Conservation (phyloP, 2,797 vertebrate species). For the Denticeps clupeoides region DNA sequence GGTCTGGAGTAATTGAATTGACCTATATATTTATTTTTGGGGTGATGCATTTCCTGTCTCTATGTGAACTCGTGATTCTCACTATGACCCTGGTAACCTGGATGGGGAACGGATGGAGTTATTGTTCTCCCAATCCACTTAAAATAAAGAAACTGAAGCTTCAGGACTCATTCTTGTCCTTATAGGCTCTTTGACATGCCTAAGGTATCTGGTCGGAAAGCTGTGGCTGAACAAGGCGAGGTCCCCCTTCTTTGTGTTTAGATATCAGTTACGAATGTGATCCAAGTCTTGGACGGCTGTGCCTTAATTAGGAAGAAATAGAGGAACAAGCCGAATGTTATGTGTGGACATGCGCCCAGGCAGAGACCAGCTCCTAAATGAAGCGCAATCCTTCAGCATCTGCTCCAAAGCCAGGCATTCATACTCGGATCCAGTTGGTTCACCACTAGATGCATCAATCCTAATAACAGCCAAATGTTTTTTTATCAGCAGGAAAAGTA, state of each 20-base stretch:
- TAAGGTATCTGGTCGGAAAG: neutral
- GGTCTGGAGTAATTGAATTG: too few relatives aligned
- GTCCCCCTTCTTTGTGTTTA: constrained; percentile 5
- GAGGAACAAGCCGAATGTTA: constrained; percentile 13
- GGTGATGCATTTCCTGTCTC: too few relatives aligned
- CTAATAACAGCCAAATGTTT: too few relatives aligned
- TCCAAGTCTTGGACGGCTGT: constrained; percentile 12
- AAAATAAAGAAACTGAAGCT: neutral
- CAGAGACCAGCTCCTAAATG: constrained; percentile 18
- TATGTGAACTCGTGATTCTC: too few relatives aligned
- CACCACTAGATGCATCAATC: too few relatives aligned
- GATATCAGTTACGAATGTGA: constrained; percentile 8
- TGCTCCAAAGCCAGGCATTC: too few relatives aligned
- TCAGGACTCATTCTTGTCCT: neutral
- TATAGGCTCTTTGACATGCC: neutral
- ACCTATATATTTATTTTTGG: too few relatives aligned
- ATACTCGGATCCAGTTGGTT: too few relatives aligned
- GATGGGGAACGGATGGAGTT: too few relatives aligned
- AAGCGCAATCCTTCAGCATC: constrained; percentile 12
- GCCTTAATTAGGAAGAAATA: constrained; percentile 35
- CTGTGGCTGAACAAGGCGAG: neutral
- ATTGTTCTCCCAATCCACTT: too few relatives aligned
- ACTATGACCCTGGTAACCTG: too few relatives aligned
- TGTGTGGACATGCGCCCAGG: constrained; percentile 24
- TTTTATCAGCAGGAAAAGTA: too few relatives aligned